Base-by-base conservation (phyloP, 2,888 invertebrate genomes). In the Euphydryas editha region DNA sequence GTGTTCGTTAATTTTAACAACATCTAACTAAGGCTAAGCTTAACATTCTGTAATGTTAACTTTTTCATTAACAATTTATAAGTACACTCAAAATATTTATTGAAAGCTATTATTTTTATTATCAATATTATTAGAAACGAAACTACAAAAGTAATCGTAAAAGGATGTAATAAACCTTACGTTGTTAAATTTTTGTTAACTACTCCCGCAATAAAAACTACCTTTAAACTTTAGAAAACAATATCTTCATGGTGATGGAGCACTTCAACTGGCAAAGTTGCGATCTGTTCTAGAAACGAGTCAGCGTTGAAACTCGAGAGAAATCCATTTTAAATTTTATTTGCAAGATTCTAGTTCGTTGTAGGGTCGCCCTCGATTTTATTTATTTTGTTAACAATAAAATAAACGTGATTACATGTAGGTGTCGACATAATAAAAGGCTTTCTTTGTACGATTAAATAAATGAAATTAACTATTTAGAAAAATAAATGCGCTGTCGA, bases 211-310 rank as follows among this genome's bases (percentile, higher is more conserved):
- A 57, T 64, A 64, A 64, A 44, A 59, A 64, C 49, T 63, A 30
- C 44, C 51, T 59, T n/a, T 59, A 42, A 64, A 64, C 58, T 64
- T 64, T 59, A 51, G 58, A 59, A 64, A 64, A 64, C 51, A 59
- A 64, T 64, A 64, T 64, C 58, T 59, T 59, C 58, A 64, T 64
- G 57, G 64, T 64, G 64, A 64, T 64, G 36, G 59, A 64, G 64
- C 17, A 49, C 30, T 17, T 30, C 30, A 36, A 2, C 51, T 54
- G 30, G 20, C 21, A n/a, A 58, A 54, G 51, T 59, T 63, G 36
- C 18, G 51, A 51, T 51, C 56, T 47, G 47, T 20, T 58, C 49
- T 44, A 24, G 37, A 4, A 49, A 47, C 39, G 17, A 62, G 47
- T 47, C 49, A n/a, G 47, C 49, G 57, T 42, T 62, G 17, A 57